These are phyloP conservation scores for Ciconia nigra DNA, from an alignment of 2,797 vertebrate genomes.

Conservation along the genomic window DNA sequence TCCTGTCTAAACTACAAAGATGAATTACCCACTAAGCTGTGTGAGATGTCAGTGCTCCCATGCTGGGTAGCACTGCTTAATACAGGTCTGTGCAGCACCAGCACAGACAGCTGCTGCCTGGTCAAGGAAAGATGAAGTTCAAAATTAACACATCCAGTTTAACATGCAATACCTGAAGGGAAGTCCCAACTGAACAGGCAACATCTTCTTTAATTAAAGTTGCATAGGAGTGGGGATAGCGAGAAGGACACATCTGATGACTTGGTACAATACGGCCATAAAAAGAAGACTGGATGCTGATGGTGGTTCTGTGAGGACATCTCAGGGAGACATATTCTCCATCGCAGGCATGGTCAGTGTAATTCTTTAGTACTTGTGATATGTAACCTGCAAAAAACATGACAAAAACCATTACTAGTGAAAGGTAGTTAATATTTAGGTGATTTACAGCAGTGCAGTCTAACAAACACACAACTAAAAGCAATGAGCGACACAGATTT, in stretches of 20 bases:
- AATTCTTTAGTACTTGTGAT: conserved; percentile 85
- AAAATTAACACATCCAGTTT: neutral
- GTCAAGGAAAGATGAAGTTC: neutral
- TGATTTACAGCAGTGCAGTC: neutral
- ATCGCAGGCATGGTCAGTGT: conserved; percentile 87
- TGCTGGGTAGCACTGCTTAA: neutral
- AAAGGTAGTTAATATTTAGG: neutral
- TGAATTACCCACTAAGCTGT: neutral
- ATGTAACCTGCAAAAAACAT: conserved; percentile 78
- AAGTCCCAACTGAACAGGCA: conserved; percentile 84
- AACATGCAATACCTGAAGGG: conserved; percentile 80
- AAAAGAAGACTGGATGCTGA: conserved; percentile 89
- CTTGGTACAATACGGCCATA: conserved; percentile 82
- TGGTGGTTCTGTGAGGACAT: conserved; percentile 87
- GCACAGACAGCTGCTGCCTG: neutral
- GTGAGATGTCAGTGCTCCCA: neutral
- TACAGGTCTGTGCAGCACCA: neutral
- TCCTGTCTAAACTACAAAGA: neutral
- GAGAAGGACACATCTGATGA: conserved; percentile 80
- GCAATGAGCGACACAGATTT: neutral
- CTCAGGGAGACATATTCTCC: conserved; percentile 84
- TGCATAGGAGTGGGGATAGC: conserved; percentile 73
- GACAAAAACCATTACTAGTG: neutral
- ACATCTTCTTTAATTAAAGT: conserved; percentile 76
- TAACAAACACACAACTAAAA: neutral